Conservation (phyloP, 2,888 invertebrate species). For the Drosophila barbarae region DNA sequence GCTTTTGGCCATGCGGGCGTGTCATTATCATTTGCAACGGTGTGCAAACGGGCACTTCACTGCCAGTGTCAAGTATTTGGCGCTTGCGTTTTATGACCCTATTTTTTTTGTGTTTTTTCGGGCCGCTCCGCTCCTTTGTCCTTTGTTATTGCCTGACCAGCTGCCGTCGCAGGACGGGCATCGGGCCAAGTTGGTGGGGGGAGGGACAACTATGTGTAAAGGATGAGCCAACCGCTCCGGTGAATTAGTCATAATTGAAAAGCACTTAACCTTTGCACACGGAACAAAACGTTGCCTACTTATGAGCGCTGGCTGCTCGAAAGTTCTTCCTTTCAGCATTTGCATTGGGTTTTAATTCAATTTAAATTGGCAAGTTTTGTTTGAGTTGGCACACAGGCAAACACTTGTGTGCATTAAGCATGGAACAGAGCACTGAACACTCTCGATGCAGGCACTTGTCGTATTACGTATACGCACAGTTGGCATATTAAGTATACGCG, state of each 20-base stretch:
- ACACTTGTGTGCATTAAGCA: slow-evolving; percentile 25
- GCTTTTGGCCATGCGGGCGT: slow-evolving; percentile 52
- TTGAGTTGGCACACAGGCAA: slow-evolving; percentile 28
- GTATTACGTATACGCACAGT: slow-evolving; percentile 41
- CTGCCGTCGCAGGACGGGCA: slow-evolving; percentile 40
- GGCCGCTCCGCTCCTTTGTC: background rate
- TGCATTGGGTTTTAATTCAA: slow-evolving; percentile 30
- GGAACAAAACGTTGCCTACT: slow-evolving; percentile 49
- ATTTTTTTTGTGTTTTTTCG: slow-evolving; percentile 10
- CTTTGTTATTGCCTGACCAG: slow-evolving; percentile 31
- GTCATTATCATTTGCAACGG: slow-evolving; percentile 54
- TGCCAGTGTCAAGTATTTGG: slow-evolving; percentile 66
- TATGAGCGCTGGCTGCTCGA: slow-evolving; percentile 30
- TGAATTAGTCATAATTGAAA: slow-evolving; percentile 67
- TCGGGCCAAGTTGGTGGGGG: slow-evolving; percentile 21
- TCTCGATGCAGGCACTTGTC: slow-evolving; percentile 10
- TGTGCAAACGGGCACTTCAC: slow-evolving; percentile 63
- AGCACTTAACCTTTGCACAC: slow-evolving; percentile 41
- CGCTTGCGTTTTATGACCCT: slow-evolving; percentile 56
- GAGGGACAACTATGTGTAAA: slow-evolving; percentile 2
- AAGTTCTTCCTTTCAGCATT: slow-evolving; percentile 24
- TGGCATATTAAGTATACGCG: slow-evolving; percentile 43
- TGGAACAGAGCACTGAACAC: slow-evolving; percentile 14
- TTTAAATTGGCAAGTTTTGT: slow-evolving; percentile 41
- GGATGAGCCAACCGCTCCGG: slow-evolving; percentile 33